A percentile compares a stretch with the other conserved stretches of the same genome.
Evolutionary conservation across 2,113 vertebrate species (phyloP).

Genomic region (Oreochromis niloticus): DNA sequence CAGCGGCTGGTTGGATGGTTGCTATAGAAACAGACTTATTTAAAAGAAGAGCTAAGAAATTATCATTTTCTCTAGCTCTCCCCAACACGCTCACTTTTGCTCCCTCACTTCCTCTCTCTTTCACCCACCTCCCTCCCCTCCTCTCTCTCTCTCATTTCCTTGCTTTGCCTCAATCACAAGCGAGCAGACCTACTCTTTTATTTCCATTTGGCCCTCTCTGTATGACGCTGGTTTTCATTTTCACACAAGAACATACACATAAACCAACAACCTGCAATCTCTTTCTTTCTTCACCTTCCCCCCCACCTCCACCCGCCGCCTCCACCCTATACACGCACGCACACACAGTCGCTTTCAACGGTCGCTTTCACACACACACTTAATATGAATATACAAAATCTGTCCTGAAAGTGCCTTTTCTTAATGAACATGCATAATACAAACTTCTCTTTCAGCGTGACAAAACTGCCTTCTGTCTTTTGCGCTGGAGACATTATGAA

Average conservation of each 20-base stretch:
- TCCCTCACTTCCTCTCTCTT: background rate
- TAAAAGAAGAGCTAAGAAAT: conserved; percentile 73
- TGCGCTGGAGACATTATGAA: background rate
- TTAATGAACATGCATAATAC: background rate
- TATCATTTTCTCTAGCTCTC: conserved; percentile 54
- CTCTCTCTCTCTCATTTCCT: background rate
- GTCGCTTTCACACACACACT: background rate
- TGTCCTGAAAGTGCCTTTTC: background rate
- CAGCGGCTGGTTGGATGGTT: conserved; percentile 64
- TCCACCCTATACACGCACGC: background rate
- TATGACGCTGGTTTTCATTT: background rate
- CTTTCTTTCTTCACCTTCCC: background rate
- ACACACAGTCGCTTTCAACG: background rate
- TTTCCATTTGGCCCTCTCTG: conserved; percentile 16
- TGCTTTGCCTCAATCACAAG: conserved; percentile 20
- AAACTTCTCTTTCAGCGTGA: background rate
- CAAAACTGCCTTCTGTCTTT: background rate
- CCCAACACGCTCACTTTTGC: conserved; percentile 5
- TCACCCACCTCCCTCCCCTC: background rate
- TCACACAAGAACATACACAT: background rate
- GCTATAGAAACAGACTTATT: conserved; percentile 77
- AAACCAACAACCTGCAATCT: background rate
- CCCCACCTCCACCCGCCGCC: background rate
- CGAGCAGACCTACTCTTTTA: conserved; percentile 36
- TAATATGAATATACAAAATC: background rate